These are phyloP conservation scores for Heliconius ismenius DNA, from an alignment of 2,888 invertebrate species.

Conservation along the genomic window DNA sequence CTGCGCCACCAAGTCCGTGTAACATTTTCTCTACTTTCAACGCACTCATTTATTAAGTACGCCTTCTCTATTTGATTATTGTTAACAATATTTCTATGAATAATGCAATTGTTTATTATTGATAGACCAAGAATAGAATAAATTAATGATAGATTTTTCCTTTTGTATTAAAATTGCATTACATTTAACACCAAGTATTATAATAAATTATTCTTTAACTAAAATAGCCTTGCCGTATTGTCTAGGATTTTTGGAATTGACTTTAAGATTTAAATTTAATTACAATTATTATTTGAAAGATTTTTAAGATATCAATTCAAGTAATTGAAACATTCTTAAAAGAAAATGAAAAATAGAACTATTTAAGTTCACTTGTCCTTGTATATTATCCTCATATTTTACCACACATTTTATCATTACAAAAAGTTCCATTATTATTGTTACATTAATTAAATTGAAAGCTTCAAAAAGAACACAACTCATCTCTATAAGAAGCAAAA, in stretches of 20 bases:
- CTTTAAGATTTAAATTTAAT: no score
- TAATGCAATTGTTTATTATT: conserved; percentile 13
- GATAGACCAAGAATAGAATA: neutral
- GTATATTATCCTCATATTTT: neutral
- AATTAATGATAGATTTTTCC: neutral
- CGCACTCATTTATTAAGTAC: neutral
- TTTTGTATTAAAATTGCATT: neutral
- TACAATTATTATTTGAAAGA: neutral
- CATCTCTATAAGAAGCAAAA: neutral
- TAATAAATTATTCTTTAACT: no score
- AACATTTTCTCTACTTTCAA: neutral
- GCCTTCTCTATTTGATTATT: neutral
- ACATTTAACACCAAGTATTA: no score
- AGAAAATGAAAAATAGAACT: neutral
- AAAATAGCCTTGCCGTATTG: neutral
- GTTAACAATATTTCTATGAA: neutral
- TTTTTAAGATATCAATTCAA: neutral
- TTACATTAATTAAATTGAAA: neutral
- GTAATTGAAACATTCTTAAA: neutral
- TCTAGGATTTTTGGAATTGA: neutral
- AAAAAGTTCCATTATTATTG: neutral
- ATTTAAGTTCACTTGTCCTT: neutral
- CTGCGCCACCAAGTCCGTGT: no score
- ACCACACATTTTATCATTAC: neutral
- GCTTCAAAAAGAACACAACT: neutral